Percentiles rank a stretch among this genome's conserved stretches.
Conservation (phyloP, 2,888 invertebrate genomes). For the Xestobium rufovillosum region DNA sequence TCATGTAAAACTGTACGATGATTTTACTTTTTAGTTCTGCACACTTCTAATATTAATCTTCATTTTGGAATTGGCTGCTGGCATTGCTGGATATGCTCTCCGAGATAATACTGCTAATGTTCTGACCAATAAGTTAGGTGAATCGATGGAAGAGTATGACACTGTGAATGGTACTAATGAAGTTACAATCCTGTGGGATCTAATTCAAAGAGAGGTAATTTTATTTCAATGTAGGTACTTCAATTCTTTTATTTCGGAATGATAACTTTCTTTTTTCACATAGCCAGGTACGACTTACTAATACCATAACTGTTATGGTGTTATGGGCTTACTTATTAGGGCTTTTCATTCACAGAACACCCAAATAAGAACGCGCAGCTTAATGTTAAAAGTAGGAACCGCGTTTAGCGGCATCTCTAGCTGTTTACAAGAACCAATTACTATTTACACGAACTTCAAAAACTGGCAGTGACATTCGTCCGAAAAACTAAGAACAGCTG, state of each 20-base stretch:
- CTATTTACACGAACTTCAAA: no score
- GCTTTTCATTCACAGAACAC: no score
- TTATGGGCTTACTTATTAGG: no score
- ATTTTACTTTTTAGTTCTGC: slow-evolving; percentile 54
- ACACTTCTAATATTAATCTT: slow-evolving; percentile 71
- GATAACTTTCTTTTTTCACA: no score
- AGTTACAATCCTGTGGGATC: slow-evolving; percentile 66
- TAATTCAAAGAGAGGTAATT: slow-evolving; percentile 75
- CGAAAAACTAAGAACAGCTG: no score
- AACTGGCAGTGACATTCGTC: no score
- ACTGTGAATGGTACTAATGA: slow-evolving; percentile 29
- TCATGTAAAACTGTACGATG: slow-evolving; percentile 1
- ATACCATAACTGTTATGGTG: no score
- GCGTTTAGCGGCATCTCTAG: no score
- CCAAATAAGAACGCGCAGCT: no score
- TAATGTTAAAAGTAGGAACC: no score
- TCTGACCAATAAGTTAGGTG: slow-evolving; percentile 58
- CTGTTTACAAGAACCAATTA: no score
- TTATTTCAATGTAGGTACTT: slow-evolving; percentile 9
- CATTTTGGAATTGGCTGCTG: slow-evolving; percentile 77
- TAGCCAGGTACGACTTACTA: background rate
- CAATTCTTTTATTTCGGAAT: no score
- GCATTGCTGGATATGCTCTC: slow-evolving; percentile 72
- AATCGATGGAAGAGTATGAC: slow-evolving; percentile 57
- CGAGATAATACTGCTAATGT: slow-evolving; percentile 58